Evolutionary conservation across 2,888 invertebrate genomes (phyloP).

Genomic region (Brachyptera risi): DNA sequence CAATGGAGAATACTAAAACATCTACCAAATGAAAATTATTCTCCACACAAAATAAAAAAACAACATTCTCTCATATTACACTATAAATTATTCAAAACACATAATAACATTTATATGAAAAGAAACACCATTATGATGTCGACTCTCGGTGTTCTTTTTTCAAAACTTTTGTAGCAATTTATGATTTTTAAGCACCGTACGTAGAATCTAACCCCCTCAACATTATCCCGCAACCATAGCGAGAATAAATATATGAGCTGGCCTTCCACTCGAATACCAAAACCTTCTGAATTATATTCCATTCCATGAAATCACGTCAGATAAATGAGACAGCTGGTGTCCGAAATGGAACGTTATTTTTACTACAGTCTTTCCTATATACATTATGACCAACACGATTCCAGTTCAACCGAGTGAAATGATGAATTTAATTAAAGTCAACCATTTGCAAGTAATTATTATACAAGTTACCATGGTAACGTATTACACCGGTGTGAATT

Average conservation of each 20-base stretch:
- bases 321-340: slow-evolving; percentile 3
- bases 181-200: background rate
- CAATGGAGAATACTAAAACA: no score
- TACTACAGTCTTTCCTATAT: background rate
- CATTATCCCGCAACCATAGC: background rate
- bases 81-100: no score
- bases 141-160: no score
- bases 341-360: background rate
- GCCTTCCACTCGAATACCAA: background rate
- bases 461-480: background rate
- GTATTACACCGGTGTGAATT: background rate
- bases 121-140: no score
- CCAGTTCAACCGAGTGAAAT: background rate
- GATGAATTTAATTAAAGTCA: slow-evolving; percentile 15
- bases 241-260: no score
- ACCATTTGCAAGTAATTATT: slow-evolving; percentile 15
- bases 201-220: background rate
- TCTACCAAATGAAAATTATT: no score
- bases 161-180: no score
- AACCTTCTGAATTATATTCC: background rate
- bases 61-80: no score
- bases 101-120: no score
- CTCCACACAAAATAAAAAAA: no score
- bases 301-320: slow-evolving; percentile 6
- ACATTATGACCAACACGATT: background rate